Base-by-base conservation (phyloP, 2,888 invertebrate genomes). In the Drosophila tripunctata region DNA sequence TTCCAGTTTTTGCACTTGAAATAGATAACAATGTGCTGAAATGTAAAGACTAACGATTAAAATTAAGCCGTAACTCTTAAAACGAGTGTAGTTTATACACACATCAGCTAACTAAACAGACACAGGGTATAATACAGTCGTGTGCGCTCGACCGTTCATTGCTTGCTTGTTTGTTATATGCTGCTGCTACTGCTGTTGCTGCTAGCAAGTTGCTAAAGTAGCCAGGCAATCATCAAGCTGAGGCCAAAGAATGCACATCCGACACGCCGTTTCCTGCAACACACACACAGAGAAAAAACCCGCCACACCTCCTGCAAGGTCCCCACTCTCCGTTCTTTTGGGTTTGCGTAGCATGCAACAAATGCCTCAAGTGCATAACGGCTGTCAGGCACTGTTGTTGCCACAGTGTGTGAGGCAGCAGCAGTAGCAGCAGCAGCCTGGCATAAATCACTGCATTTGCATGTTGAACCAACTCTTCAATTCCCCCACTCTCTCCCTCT, bases 281-380 rank as follows among this genome's bases (percentile, higher is more conserved):
- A 45, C 27, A n/a, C 50, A n/a, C 31, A 10, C 31, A 12, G 31
- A 19, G 41, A 10, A 10, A 27, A 10, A 27, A 27, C 27, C 21
- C 21, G 4, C 10, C 14, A n/a, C 51, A 36, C 19, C 60, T n/a
- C 35, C 56, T 27, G 14, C 8, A n/a, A 6, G 1, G 27, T 4
- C 19, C 15, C 1, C 4, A 10, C 38, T 1, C 10, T 31, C 10
- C 14, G 1, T 8, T 3, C 21, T 8, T 19, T 8, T 6, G 8
- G 55, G 47, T 19, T 8, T 6, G 8, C 52, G 47, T 60, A 47
- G 76, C 81, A 81, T 82, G 84, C 81, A 82, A 82, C 84, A 82
- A 82, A 84, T 82, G 81, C 81, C 81, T 82, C 74, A 62, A 81
- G 81, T 82, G 78, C 81, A 82, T 81, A 84, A 84, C 71, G 71